These are phyloP conservation scores for Steinernema carpocapsae DNA, from an alignment of 2,888 invertebrate species.

Conservation along the genomic window DNA sequence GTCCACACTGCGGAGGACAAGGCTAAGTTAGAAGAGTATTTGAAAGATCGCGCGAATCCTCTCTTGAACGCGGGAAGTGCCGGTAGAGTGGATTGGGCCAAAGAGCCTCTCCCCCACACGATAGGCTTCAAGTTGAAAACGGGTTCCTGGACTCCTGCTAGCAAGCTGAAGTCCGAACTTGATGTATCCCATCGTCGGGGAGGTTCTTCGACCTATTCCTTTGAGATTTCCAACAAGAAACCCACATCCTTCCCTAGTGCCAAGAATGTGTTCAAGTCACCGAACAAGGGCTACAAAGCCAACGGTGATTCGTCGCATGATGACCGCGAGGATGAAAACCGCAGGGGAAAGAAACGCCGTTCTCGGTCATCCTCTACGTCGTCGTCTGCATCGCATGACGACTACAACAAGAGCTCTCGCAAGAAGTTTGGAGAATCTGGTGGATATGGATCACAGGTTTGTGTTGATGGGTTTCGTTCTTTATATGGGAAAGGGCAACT, in stretches of 20 bases:
- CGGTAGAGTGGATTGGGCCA: conserved; percentile 90
- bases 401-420: neutral
- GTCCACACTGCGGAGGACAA: conserved; percentile 86
- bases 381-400: neutral
- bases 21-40: conserved; percentile 89
- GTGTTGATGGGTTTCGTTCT: too few relatives aligned
- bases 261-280: conserved; percentile 29
- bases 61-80: conserved; percentile 86
- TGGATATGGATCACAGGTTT: neutral
- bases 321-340: conserved; percentile 17
- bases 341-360: neutral
- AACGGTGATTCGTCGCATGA: conserved; percentile 12
- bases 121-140: conserved; percentile 53
- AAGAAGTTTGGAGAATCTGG: neutral
- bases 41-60: conserved; percentile 90
- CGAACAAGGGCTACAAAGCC: conserved; percentile 13
- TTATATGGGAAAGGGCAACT: too few relatives aligned
- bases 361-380: neutral
- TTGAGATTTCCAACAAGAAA: conserved; percentile 18
- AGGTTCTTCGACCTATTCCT: conserved; percentile 15
- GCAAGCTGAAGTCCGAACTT: conserved; percentile 42
- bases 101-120: conserved; percentile 83
- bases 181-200: neutral
- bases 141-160: conserved; percentile 56
- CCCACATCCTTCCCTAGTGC: neutral